phyloP scores from a whole-genome alignment of 2,888 invertebrate species.

The Drosophila phalerata region DNA sequence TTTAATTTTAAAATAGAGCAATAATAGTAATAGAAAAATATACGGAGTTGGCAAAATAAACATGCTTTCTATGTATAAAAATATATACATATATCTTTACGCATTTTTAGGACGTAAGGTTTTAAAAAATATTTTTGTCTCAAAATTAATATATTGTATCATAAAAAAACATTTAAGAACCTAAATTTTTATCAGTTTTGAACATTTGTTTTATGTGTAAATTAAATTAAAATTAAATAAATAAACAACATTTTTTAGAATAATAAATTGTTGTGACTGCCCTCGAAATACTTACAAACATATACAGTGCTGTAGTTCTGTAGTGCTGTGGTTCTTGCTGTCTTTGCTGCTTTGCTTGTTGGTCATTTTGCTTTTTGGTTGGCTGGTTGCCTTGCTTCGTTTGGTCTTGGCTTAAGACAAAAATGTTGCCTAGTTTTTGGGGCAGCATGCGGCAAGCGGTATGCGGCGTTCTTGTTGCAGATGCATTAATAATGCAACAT shows the following conservation, averaged over 20 bases:
- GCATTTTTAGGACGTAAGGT: no score
- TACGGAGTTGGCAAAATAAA: no score
- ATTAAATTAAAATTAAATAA: no score
- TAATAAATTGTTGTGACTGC: not conserved
- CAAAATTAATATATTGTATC: no score
- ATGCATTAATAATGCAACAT: conserved; percentile 75
- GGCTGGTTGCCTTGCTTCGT: conserved; percentile 28
- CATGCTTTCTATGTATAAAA: no score
- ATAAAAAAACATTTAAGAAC: no score
- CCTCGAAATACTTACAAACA: not conserved
- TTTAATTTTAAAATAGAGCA: no score
- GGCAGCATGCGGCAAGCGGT: conserved; percentile 25
- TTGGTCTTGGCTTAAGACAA: conserved; percentile 14
- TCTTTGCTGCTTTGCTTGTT: conserved; percentile 21
- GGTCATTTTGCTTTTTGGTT: conserved; percentile 28
- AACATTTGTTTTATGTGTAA: no score
- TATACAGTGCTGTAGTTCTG: conserved; percentile 13
- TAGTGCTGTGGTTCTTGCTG: conserved; percentile 20
- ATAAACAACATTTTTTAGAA: not conserved
- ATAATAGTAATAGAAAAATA: no score
- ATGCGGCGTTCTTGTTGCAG: conserved; percentile 50
- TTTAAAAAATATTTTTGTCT: no score
- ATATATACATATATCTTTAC: no score
- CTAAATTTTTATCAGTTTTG: no score
- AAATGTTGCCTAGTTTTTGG: conserved; percentile 35